phyloP scores from a whole-genome alignment of 2,888 invertebrate genomes.

The Thelaira solivaga region DNA sequence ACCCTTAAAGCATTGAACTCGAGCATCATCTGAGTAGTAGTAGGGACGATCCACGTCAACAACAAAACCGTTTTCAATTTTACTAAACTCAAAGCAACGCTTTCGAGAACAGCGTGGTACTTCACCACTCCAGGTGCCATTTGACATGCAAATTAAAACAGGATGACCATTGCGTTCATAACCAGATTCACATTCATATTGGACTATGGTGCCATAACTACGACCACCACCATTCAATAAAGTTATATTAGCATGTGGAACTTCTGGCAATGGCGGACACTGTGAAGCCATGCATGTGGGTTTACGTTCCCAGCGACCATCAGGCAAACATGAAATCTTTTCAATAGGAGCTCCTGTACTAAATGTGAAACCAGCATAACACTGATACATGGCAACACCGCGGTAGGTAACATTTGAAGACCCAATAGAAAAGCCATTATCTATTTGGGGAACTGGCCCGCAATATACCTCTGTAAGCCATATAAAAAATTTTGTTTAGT shows the following conservation, averaged over 20 bases:
- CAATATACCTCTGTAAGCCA: slow-evolving; percentile 88
- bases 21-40: slow-evolving; percentile 91
- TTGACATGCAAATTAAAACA: slow-evolving; percentile 95
- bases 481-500: background rate
- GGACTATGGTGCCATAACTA: slow-evolving; percentile 94
- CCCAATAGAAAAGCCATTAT: slow-evolving; percentile 97
- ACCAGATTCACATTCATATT: slow-evolving; percentile 94
- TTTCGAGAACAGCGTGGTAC: slow-evolving; percentile 90
- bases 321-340: slow-evolving; percentile 91
- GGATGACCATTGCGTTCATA: slow-evolving; percentile 92
- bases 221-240: slow-evolving; percentile 93
- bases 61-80: slow-evolving; percentile 91
- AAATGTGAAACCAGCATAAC: slow-evolving; percentile 97
- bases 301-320: slow-evolving; percentile 94
- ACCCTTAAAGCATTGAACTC: slow-evolving; percentile 93
- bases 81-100: slow-evolving; percentile 81
- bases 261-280: slow-evolving; percentile 91
- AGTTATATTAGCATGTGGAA: slow-evolving; percentile 90
- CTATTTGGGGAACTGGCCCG: slow-evolving; percentile 98
- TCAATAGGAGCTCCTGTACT: slow-evolving; percentile 91
- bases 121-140: slow-evolving; percentile 95
- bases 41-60: slow-evolving; percentile 87
- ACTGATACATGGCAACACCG: slow-evolving; percentile 96
- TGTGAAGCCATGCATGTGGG: slow-evolving; percentile 95
- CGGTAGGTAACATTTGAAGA: slow-evolving; percentile 96